Conservation (phyloP, 2,888 invertebrate species). For the Caenorhabditis becei region DNA sequence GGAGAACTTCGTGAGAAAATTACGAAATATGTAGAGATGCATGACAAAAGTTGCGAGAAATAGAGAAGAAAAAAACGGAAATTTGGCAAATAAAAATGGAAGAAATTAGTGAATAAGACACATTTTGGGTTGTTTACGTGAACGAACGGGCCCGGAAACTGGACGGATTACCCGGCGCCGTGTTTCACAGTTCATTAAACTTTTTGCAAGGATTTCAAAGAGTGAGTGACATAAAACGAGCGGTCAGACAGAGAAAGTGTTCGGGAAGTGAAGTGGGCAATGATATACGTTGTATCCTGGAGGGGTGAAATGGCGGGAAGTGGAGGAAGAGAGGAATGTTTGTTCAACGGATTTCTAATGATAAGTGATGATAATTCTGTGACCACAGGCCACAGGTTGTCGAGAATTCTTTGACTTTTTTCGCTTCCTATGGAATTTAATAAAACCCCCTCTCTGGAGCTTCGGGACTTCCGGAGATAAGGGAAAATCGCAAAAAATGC, state of each 20-base stretch:
- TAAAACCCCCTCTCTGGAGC: no score
- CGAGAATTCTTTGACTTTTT: not conserved
- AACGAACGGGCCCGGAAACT: not conserved
- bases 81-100: not conserved
- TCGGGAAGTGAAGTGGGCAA: slow-evolving; percentile 21
- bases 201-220: slow-evolving; percentile 18
- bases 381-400: not conserved
- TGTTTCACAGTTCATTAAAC: slow-evolving; percentile 51
- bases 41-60: not conserved
- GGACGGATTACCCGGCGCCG: slow-evolving; percentile 20
- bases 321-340: slow-evolving; percentile 25
- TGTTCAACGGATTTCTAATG: slow-evolving; percentile 40
- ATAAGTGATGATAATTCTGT: slow-evolving; percentile 28
- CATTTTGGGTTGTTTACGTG: slow-evolving; percentile 30
- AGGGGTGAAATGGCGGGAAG: slow-evolving; percentile 9
- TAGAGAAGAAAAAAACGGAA: not conserved
- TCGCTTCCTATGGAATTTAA: no score
- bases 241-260: slow-evolving; percentile 35
- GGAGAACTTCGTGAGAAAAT: slow-evolving; percentile 33
- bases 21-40: no score
- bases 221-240: slow-evolving; percentile 1
- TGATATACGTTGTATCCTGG: slow-evolving; percentile 30
- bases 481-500: no score
- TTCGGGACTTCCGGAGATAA: no score
- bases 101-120: no score